phyloP scores from a whole-genome alignment of 2,888 invertebrate genomes.

The Amphipyra berbera region DNA sequence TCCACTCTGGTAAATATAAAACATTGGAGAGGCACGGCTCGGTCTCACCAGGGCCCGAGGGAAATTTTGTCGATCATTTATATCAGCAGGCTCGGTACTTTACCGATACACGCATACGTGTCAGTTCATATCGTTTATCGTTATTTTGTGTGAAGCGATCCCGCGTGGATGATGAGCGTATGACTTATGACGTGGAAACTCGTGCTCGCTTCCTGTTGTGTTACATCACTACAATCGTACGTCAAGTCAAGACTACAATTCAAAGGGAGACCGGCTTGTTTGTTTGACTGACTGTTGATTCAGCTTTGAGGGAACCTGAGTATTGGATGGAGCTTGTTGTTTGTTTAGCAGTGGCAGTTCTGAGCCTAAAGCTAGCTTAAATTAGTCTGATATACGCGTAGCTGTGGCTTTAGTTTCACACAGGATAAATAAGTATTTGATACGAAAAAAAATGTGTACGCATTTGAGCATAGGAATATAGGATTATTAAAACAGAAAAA shows the following conservation, averaged over 20 bases:
- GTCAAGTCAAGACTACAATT: slow-evolving; percentile 34
- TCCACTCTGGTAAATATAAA: slow-evolving; percentile 65
- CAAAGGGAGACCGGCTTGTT: slow-evolving; percentile 34
- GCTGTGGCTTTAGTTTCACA: neutral
- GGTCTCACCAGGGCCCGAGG: slow-evolving; percentile 62
- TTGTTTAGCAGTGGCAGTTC: slow-evolving; percentile 21
- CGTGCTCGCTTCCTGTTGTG: neutral
- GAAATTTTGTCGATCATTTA: slow-evolving; percentile 75
- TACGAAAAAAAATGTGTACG: too few species aligned
- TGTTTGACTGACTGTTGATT: slow-evolving; percentile 48
- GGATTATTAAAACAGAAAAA: neutral
- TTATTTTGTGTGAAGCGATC: slow-evolving; percentile 46
- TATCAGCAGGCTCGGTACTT: slow-evolving; percentile 68
- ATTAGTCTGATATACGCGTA: slow-evolving; percentile 1
- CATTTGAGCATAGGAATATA: too few species aligned
- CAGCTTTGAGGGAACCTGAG: slow-evolving; percentile 31
- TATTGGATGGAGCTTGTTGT: slow-evolving; percentile 30
- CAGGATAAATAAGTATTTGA: too few species aligned
- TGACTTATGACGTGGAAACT: slow-evolving; percentile 4
- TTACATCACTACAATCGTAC: neutral
- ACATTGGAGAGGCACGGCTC: slow-evolving; percentile 62
- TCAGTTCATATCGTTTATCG: slow-evolving; percentile 51
- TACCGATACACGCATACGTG: slow-evolving; percentile 64
- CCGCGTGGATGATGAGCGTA: slow-evolving; percentile 25
- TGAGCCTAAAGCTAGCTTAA: neutral